Base-by-base conservation (phyloP, 2,888 invertebrate genomes). In the Tridacna gigas region DNA sequence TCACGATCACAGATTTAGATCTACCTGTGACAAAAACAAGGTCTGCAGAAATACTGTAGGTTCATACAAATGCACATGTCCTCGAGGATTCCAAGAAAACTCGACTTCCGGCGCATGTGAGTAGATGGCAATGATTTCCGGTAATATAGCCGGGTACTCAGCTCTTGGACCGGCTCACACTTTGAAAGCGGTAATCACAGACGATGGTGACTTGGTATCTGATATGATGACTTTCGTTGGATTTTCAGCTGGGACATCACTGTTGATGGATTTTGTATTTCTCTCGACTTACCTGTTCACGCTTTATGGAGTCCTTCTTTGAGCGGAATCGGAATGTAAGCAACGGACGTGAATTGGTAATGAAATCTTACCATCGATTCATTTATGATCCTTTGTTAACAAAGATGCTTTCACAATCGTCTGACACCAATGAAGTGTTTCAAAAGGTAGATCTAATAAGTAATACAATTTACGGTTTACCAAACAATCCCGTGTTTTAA, bases 41-140 rank as follows among this genome's bases (percentile, higher is more conserved):
- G 71, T 90, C 7, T 92, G 92, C 65, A 87, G 86, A 37, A 92
- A 92, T 77, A 86, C 88, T 0, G 83, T 88, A 11, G 91, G 91
- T 25, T 78, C 88, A 18, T 92, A 89, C 81, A 77, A 61, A 13
- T 92, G 92, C 69, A 76, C 85, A n/a, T 92, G 92, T 77, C 82
- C 83, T 9, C 74, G 81, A 25, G 92, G 91, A 12, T 88, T 86
- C 77, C 73, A 65, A 25, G 80, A 81, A 28, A 82, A 91, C 73
- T 13, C 45, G 2, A 20, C 26, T 0, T 82, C 86, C 1, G 78
- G 69, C 11, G 77, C 25, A 1, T 92, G 92, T 78, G 82, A 87
- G 60, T 83, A 85, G 67, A 76, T 84, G 25, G 61, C 61, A 7
- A 13, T 22, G 12, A 25, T 75, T 15, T 63, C 61, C 20, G 47